Conservation (phyloP, 1,140 invertebrate species). For the Phocides pigmalion region DNA sequence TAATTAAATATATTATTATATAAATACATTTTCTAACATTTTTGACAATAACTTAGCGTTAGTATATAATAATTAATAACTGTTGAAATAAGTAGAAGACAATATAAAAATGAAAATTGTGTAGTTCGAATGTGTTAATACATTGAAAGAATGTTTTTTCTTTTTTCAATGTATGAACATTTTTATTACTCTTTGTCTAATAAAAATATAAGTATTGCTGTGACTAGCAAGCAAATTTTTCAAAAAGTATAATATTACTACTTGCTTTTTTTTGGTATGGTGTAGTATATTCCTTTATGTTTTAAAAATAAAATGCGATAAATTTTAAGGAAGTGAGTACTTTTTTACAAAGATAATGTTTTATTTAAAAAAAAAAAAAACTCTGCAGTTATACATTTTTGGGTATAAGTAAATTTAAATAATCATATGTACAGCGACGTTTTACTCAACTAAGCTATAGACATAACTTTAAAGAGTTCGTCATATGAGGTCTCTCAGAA, state of each 20-base stretch:
- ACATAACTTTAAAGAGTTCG: slow-evolving; percentile 15
- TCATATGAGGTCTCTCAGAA: slow-evolving; percentile 3
- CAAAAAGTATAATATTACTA: too few relatives aligned
- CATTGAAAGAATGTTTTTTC: too few relatives aligned
- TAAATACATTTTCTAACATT: too few relatives aligned
- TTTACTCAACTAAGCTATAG: slow-evolving; percentile 9
- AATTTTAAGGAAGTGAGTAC: background rate
- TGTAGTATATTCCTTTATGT: background rate
- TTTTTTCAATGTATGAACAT: too few relatives aligned
- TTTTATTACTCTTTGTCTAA: background rate
- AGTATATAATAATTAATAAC: too few relatives aligned
- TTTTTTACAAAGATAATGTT: background rate
- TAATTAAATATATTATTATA: too few relatives aligned
- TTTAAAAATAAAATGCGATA: slow-evolving; percentile 8
- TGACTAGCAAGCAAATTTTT: slow-evolving; percentile 44
- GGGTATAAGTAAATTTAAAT: background rate
- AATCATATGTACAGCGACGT: slow-evolving; percentile 14
- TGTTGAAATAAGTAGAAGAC: too few relatives aligned
- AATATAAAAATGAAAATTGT: too few relatives aligned
- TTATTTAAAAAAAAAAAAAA: background rate
- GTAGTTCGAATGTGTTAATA: too few relatives aligned
- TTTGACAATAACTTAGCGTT: too few relatives aligned
- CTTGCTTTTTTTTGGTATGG: too few relatives aligned
- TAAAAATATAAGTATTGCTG: slow-evolving; percentile 16
- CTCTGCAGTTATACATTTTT: background rate